Evolutionary conservation across 53 echinoderm and acorn worm species (phyloP).

Genomic region (Apostichopus leukothele): DNA sequence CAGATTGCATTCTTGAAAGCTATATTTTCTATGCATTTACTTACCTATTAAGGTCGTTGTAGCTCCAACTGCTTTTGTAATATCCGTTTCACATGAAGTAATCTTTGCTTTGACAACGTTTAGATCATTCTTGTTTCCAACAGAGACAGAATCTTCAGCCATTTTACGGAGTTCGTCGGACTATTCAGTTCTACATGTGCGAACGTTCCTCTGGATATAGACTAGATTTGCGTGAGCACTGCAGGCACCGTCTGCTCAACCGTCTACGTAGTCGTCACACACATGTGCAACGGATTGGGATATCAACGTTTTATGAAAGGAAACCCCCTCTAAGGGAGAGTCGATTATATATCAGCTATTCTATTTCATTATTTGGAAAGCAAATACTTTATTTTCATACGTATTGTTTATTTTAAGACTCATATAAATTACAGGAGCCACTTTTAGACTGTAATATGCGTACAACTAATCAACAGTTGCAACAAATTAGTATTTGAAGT

Average conservation of each 20-base stretch:
- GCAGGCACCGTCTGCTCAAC: neutral
- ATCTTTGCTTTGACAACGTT: neutral
- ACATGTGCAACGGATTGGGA: neutral
- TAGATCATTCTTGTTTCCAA: constrained; percentile 19
- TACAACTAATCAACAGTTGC: too few relatives aligned
- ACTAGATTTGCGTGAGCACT: neutral
- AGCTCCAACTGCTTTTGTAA: neutral
- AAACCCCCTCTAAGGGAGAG: too few relatives aligned
- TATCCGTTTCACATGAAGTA: constrained; percentile 17
- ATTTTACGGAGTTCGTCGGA: constrained; percentile 3
- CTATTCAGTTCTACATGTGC: constrained; percentile 19
- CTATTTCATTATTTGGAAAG: too few relatives aligned
- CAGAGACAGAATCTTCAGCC: constrained; percentile 30
- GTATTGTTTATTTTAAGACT: too few relatives aligned
- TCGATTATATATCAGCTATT: too few relatives aligned
- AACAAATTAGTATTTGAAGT: too few relatives aligned
- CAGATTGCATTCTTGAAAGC: neutral
- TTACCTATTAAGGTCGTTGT: constrained; percentile 3
- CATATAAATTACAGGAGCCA: too few relatives aligned
- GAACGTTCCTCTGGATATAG: neutral
- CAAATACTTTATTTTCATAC: too few relatives aligned
- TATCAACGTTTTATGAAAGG: too few relatives aligned
- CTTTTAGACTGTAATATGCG: too few relatives aligned
- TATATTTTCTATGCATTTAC: neutral
- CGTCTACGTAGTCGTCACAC: neutral